Evolutionary conservation across 2,797 vertebrate species (phyloP).

Genomic region (Selene dorsalis): DNA sequence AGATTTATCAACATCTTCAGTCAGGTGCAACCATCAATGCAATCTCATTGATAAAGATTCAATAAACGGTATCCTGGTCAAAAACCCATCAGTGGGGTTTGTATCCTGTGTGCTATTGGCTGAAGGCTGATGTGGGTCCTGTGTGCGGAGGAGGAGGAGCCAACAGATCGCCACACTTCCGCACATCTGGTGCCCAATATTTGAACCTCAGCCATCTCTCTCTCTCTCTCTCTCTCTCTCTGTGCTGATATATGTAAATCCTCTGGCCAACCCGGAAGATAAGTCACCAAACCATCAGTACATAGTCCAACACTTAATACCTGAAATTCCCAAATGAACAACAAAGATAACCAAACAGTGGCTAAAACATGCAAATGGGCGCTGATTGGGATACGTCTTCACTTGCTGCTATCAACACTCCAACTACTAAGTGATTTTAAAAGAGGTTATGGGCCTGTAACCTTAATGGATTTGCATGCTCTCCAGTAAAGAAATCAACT

Average conservation of each 20-base stretch:
- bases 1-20: neutral
- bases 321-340: neutral
- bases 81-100: slow-evolving; percentile 14
- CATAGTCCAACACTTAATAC: neutral
- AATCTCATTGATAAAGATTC: neutral
- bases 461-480: no score
- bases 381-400: neutral
- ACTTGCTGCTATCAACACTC: no score
- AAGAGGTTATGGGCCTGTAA: no score
- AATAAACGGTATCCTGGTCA: slow-evolving; percentile 7
- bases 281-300: neutral
- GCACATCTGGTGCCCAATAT: slow-evolving; percentile 79
- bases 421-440: no score
- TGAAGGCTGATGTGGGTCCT: slow-evolving; percentile 17
- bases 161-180: slow-evolving; percentile 67
- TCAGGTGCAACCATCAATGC: neutral
- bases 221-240: neutral
- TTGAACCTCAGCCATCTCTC: slow-evolving; percentile 20
- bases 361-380: slow-evolving; percentile 6
- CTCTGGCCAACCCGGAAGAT: slow-evolving; percentile 4
- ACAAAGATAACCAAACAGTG: neutral
- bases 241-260: slow-evolving; percentile 14
- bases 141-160: slow-evolving; percentile 63
- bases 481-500: no score
- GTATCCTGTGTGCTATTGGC: slow-evolving; percentile 34